Percentiles rank a stretch among this genome's conserved stretches.
Evolutionary conservation across 2,888 invertebrate genomes (phyloP).

Genomic region (Falcaria lacertinaria): DNA sequence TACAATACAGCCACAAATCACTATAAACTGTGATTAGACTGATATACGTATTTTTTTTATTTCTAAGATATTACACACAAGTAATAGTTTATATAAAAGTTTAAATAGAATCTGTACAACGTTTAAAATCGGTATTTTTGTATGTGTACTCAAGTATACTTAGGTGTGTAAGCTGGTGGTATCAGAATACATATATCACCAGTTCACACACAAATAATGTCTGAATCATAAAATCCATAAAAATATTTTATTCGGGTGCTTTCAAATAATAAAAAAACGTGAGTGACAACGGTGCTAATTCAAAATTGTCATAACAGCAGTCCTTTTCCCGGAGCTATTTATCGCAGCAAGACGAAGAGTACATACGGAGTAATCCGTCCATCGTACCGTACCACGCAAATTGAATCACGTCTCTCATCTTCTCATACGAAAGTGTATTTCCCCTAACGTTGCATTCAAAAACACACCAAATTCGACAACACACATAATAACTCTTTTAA

Average conservation of each 20-base stretch:
- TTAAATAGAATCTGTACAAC: too few species aligned
- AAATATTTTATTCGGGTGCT: not conserved
- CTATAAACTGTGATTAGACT: too few species aligned
- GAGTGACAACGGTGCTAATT: conserved; percentile 13
- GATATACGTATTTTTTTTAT: too few species aligned
- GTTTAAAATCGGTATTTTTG: too few species aligned
- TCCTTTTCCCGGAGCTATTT: conserved; percentile 30
- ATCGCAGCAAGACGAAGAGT: conserved; percentile 37
- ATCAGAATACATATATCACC: too few species aligned
- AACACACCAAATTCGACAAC: conserved; percentile 21
- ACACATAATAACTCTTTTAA: not conserved
- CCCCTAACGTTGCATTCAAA: conserved; percentile 30
- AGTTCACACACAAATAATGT: not conserved
- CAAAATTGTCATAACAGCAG: conserved; percentile 29
- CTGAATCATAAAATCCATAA: not conserved
- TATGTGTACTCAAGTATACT: too few species aligned
- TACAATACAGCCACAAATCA: too few species aligned
- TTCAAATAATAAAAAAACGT: conserved; percentile 6
- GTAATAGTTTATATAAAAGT: too few species aligned
- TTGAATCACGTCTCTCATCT: conserved; percentile 74
- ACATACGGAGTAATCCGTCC: conserved; percentile 61
- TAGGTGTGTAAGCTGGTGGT: too few species aligned
- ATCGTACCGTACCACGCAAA: conserved; percentile 69
- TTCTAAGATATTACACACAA: too few species aligned
- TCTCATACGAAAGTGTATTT: conserved; percentile 50